These are phyloP conservation scores for Ovibos moschatus DNA, from an alignment of 2,113 vertebrate genomes.

Conservation along the genomic window DNA sequence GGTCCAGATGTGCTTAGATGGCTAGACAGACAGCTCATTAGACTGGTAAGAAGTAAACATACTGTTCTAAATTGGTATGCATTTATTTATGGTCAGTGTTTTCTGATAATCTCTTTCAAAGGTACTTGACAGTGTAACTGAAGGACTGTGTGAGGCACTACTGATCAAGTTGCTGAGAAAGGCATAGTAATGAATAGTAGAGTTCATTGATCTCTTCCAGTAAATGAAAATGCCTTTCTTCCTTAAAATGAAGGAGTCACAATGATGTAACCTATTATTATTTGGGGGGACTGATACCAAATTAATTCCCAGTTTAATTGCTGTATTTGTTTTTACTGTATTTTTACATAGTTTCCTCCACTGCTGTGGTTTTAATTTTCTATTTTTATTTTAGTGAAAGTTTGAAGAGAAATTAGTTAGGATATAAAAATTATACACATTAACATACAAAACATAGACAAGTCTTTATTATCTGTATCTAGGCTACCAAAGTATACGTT, in stretches of 20 bases:
- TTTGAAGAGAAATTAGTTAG: background rate
- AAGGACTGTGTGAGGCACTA: background rate
- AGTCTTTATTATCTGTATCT: background rate
- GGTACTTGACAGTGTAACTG: background rate
- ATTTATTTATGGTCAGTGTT: slow-evolving; percentile 31
- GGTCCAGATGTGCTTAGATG: slow-evolving; percentile 96
- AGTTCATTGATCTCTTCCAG: background rate
- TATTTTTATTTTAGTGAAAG: background rate
- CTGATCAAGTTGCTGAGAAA: background rate
- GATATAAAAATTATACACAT: background rate
- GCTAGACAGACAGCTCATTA: slow-evolving; percentile 96
- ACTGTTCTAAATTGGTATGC: background rate
- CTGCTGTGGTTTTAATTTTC: slow-evolving; percentile 12
- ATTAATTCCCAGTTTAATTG: background rate
- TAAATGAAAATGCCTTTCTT: background rate
- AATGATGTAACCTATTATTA: background rate
- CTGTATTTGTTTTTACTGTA: background rate
- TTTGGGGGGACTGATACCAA: background rate
- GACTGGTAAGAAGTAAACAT: slow-evolving; percentile 85
- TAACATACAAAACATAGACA: background rate
- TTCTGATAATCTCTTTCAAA: background rate
- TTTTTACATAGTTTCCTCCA: background rate
- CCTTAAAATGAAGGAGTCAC: background rate
- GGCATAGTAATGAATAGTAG: background rate
- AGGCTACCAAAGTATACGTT: background rate